Percentiles rank a stretch among this genome's conserved stretches.
Conservation (phyloP, 2,888 invertebrate genomes). For the Spisula subtruncata region DNA sequence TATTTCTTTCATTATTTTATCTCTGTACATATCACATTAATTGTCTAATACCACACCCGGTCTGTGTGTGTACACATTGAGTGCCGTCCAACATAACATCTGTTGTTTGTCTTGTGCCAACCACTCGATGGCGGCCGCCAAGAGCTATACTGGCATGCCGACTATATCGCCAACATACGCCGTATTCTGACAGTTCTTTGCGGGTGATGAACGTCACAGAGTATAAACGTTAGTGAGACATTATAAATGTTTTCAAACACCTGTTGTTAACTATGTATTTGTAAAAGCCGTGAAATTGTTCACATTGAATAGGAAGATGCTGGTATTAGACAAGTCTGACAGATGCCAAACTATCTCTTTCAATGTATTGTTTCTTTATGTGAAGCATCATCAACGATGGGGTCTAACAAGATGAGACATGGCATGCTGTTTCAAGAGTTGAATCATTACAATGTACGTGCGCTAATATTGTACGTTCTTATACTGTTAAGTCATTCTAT, state of each 20-base stretch:
- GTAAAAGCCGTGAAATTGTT: slow-evolving; percentile 54
- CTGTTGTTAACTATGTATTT: slow-evolving; percentile 55
- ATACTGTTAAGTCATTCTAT: neutral
- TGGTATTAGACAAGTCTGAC: neutral
- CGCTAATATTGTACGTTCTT: neutral
- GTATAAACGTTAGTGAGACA: slow-evolving; percentile 49
- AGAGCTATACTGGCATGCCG: slow-evolving; percentile 37
- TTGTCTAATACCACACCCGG: slow-evolving; percentile 39
- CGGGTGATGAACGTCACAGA: slow-evolving; percentile 61
- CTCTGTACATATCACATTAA: slow-evolving; percentile 46
- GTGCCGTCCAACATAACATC: slow-evolving; percentile 60
- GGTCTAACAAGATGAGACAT: neutral
- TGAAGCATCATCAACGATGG: neutral
- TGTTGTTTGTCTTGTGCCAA: slow-evolving; percentile 60
- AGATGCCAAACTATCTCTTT: slow-evolving; percentile 38
- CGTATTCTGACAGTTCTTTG: slow-evolving; percentile 66
- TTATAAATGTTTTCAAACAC: slow-evolving; percentile 64
- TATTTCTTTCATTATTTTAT: slow-evolving; percentile 32
- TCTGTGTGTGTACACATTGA: slow-evolving; percentile 44
- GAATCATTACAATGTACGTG: neutral
- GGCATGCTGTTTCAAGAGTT: neutral
- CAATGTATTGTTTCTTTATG: slow-evolving; percentile 6
- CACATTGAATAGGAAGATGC: slow-evolving; percentile 34
- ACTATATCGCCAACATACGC: slow-evolving; percentile 56
- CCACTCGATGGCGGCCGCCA: slow-evolving; percentile 40